A percentile compares a stretch with the other conserved stretches of the same genome.
phyloP scores from a whole-genome alignment of 2,113 vertebrate species.

The Hystrix brachyura region DNA sequence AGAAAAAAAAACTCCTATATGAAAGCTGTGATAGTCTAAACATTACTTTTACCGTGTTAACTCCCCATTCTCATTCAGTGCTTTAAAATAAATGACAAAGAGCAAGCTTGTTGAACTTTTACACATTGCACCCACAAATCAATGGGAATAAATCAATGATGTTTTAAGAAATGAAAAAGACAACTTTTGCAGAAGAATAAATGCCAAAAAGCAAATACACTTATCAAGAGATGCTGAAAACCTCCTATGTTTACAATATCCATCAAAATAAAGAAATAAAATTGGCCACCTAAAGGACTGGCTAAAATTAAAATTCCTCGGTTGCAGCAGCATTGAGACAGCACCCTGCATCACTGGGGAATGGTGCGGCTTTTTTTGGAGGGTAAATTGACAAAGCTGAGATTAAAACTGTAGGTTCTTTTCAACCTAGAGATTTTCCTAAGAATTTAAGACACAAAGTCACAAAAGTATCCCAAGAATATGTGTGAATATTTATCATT shows the following conservation, averaged over 20 bases:
- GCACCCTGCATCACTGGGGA: neutral
- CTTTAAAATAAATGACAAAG: neutral
- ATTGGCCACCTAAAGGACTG: neutral
- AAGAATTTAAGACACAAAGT: neutral
- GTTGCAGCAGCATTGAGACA: neutral
- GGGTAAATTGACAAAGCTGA: neutral
- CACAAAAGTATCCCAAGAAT: neutral
- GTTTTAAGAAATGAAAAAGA: neutral
- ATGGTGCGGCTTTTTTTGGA: neutral
- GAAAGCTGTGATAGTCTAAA: neutral
- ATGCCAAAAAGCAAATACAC: neutral
- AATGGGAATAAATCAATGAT: neutral
- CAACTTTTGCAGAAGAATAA: conserved; percentile 40
- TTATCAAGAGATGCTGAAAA: conserved; percentile 12
- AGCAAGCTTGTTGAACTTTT: neutral
- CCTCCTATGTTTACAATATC: neutral
- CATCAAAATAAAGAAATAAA: conserved; percentile 41
- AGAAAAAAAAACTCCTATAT: neutral
- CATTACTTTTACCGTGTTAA: neutral
- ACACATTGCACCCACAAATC: neutral
- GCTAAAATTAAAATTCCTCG: conserved; percentile 43
- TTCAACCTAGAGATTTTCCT: conserved; percentile 20
- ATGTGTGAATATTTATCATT: neutral
- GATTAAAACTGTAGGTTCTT: neutral
- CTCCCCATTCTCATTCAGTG: neutral